A percentile compares a stretch with the other conserved stretches of the same genome.
Evolutionary conservation across 2,888 invertebrate species (phyloP).

Genomic region (Selenia dentaria): DNA sequence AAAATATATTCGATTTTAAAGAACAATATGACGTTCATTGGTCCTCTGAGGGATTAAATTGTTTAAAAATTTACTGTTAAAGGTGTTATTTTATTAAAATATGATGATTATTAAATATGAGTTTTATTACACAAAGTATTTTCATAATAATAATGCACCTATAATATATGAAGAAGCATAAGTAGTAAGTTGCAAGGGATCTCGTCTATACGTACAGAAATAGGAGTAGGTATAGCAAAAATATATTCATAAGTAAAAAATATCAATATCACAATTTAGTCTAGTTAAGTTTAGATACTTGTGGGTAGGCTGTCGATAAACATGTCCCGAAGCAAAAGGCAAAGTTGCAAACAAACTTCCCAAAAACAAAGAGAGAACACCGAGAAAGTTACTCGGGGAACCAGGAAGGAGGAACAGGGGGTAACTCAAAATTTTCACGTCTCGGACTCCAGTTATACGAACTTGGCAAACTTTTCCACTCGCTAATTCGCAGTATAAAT

Average conservation of each 20-base stretch:
- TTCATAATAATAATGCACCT: no score
- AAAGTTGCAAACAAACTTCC: constrained; percentile 63
- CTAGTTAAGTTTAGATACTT: background rate
- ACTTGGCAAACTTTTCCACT: constrained; percentile 68
- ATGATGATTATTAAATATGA: no score
- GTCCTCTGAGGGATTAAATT: background rate
- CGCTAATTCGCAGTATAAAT: constrained; percentile 82
- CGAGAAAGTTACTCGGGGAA: constrained; percentile 64
- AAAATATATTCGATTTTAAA: constrained; percentile 3
- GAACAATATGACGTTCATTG: background rate
- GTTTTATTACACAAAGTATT: no score
- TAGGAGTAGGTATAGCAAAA: no score
- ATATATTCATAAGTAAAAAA: no score
- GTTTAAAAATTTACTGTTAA: no score
- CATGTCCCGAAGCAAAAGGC: constrained; percentile 62
- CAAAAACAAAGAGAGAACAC: constrained; percentile 75
- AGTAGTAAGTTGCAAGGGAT: no score
- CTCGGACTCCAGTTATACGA: constrained; percentile 68
- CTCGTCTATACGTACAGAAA: no score
- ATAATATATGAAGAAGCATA: no score
- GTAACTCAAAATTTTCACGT: constrained; percentile 75
- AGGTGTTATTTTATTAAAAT: no score
- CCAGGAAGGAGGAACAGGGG: constrained; percentile 56
- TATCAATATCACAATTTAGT: no score
- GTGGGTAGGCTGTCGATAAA: constrained; percentile 55